Evolutionary conservation across 2,888 invertebrate genomes (phyloP).

Genomic region (Hirtodrosophila duncani): DNA sequence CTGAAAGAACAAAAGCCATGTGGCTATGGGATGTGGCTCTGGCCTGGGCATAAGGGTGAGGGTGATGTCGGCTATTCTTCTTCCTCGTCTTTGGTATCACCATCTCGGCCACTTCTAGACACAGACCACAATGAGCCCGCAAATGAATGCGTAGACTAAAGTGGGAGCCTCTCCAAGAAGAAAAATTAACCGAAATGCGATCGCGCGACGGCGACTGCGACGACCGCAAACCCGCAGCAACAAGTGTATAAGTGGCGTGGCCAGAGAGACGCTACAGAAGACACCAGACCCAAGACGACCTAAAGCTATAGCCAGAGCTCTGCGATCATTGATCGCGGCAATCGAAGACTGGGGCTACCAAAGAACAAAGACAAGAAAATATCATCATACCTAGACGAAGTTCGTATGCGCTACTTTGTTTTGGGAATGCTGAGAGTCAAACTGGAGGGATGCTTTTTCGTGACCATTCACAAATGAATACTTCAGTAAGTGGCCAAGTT

Average conservation of each 20-base stretch:
- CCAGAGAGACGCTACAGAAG: constrained; percentile 13
- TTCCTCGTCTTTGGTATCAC: constrained; percentile 9
- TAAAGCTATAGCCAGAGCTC: constrained; percentile 16
- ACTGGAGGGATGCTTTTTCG: too few species aligned
- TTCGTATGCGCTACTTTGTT: too few species aligned
- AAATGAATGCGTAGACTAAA: constrained; percentile 72
- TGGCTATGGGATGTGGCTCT: background rate
- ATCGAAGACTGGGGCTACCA: constrained; percentile 37
- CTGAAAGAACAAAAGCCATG: constrained; percentile 48
- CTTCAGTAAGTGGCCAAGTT: too few species aligned
- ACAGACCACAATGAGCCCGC: constrained; percentile 68
- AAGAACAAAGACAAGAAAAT: background rate
- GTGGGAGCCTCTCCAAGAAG: constrained; percentile 15
- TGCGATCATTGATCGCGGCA: constrained; percentile 75
- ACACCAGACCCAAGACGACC: constrained; percentile 11
- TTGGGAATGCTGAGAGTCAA: too few species aligned
- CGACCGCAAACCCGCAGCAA: constrained; percentile 76
- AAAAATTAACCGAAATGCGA: constrained; percentile 68
- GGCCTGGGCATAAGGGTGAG: constrained; percentile 46
- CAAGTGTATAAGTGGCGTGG: constrained; percentile 76
- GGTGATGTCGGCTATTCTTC: constrained; percentile 53
- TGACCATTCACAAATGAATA: too few species aligned
- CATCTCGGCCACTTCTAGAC: constrained; percentile 10
- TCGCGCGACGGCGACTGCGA: constrained; percentile 38
- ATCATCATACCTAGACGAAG: too few species aligned